Evolutionary conservation across 2,797 vertebrate genomes (phyloP), one percentile per base, ranked within the genome.

Genomic region (Chelidonichthys spinosus): DNA sequence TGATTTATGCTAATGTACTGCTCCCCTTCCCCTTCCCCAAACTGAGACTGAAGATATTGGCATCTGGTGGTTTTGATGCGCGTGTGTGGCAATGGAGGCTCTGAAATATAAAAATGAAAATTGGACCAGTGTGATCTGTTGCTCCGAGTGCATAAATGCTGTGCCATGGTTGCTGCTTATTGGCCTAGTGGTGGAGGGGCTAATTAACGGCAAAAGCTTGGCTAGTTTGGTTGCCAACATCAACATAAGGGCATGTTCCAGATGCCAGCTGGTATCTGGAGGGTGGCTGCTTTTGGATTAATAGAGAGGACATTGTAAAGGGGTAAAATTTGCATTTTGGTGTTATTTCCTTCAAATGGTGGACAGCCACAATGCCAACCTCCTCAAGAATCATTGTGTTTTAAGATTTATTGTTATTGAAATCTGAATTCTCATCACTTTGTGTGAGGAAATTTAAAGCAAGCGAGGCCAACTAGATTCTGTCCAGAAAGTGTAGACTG

Each of bases 1-100:
- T 14, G 64, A 78, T 90, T 91, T 91, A 92, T 93, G 91, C 83
- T 87, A 91, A 92, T 90, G 62, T 44, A 10, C 40, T 4, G 54
- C 69, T 78, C 67, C 76, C 62, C 33, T 70, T 80, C 74, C 84
- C 69, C 69, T 52, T 52, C 65, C 50, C 32, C 39, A 69, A 79
- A 84, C 52, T 54, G 67, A 79, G 59, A 53, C 69, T 72, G 71
- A 83, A 78, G 72, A 87, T 84, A 74, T 75, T 83, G 82, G 79
- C 74, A 83, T 89, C 79, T 76, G 74, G 78, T 50, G 11, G 44
- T 77, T 86, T 79, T 68, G 63, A 79, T 52, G 36, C 35, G n/a
- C 40, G 74, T 74, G 62, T 70, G 63, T 63, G 67, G 72, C 66
- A 80, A 78, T 47, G 44, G 33, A 47, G 44, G 25, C 55, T 79